Evolutionary conservation across 2,888 invertebrate genomes (phyloP).

Genomic region (Antitype chi): DNA sequence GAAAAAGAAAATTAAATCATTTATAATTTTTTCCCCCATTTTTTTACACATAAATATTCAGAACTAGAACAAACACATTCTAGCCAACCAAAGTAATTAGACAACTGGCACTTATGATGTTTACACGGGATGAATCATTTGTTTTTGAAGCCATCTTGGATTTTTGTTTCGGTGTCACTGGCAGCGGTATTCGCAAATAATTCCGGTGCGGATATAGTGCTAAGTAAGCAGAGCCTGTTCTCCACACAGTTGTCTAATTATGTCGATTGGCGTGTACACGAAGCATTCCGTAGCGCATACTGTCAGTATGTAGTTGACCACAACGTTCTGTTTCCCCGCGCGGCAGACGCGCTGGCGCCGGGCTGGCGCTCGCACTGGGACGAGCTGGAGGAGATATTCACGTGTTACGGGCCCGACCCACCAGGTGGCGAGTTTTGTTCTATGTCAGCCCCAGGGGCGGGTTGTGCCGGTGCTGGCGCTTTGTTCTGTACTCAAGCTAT

Average conservation of each 20-base stretch:
- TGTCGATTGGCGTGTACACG: not conserved
- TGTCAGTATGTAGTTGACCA: conserved; percentile 8
- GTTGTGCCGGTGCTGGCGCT: conserved; percentile 20
- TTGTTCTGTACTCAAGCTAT: conserved; percentile 19
- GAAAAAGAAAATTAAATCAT: conserved; percentile 5
- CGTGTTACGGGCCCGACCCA: conserved; percentile 65
- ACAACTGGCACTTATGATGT: conserved; percentile 1
- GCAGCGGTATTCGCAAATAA: not conserved
- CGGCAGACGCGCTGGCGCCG: conserved; percentile 6
- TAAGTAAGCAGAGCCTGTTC: accelerated
- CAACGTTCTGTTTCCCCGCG: conserved; percentile 27
- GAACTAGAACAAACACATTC: conserved; percentile 1
- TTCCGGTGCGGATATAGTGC: too few species aligned
- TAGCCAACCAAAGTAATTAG: conserved; percentile 16
- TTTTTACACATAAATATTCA: conserved; percentile 17
- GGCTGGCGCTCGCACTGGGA: conserved; percentile 80
- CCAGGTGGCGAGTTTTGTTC: conserved; percentile 59
- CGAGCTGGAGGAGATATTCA: conserved; percentile 82
- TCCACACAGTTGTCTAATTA: not conserved
- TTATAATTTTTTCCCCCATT: conserved; percentile 2
- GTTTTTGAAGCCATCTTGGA: not conserved
- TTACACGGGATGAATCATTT: not conserved
- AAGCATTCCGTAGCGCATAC: not conserved
- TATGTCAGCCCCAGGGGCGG: not conserved
- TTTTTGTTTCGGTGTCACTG: not conserved